A percentile compares a stretch with the other conserved stretches of the same genome.
These are phyloP conservation scores for Magallana nippona DNA, from an alignment of 2,888 invertebrate species.

Conservation along the genomic window DNA sequence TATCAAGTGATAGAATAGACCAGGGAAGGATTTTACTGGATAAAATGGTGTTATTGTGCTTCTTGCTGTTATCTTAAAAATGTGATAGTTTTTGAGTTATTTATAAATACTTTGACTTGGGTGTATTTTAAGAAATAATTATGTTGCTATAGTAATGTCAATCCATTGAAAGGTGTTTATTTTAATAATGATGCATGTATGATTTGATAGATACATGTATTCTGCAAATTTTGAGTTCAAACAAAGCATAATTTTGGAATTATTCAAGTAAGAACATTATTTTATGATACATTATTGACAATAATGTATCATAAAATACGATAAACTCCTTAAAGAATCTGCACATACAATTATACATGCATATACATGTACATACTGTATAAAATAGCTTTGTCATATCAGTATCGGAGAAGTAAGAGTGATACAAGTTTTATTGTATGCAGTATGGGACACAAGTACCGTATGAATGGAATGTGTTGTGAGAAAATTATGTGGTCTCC, in stretches of 20 bases:
- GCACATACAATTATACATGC: too few species aligned
- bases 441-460: not conserved
- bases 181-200: too few species aligned
- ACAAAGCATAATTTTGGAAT: not conserved
- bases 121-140: not conserved
- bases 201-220: too few species aligned
- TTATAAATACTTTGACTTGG: not conserved
- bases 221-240: too few species aligned
- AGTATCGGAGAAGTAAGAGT: not conserved
- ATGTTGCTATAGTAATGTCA: not conserved
- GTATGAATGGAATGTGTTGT: not conserved
- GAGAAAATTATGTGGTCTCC: not conserved
- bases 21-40: not conserved
- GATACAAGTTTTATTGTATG: constrained; percentile 19
- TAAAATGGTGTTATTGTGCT: not conserved
- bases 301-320: not conserved
- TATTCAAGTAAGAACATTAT: too few species aligned
- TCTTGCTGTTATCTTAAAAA: not conserved
- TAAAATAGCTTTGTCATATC: not conserved
- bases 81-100: constrained; percentile 9
- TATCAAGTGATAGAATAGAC: not conserved
- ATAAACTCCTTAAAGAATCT: too few species aligned
- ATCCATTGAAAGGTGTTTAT: not conserved
- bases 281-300: too few species aligned
- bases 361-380: too few species aligned